A percentile compares a stretch with the other conserved stretches of the same genome.
Conservation (phyloP, 2,797 vertebrate genomes). For the Buceros bicornis region DNA sequence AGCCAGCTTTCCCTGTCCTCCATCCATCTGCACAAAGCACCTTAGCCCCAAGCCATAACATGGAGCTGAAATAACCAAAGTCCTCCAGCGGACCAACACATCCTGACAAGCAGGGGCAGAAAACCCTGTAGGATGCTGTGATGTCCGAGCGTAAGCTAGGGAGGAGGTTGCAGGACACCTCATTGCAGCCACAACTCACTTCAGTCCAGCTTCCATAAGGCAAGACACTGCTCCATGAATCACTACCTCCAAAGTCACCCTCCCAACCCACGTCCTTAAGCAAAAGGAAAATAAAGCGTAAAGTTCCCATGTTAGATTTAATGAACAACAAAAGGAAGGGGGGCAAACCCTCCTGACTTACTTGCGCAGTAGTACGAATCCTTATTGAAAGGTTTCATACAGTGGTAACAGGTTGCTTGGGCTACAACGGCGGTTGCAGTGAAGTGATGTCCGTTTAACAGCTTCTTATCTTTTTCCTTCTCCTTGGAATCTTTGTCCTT, state of each 20-base stretch:
- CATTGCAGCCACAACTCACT: neutral
- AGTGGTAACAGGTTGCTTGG: slow-evolving; percentile 86
- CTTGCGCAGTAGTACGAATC: slow-evolving; percentile 90
- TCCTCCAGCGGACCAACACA: neutral
- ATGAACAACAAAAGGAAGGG: neutral
- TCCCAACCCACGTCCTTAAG: neutral
- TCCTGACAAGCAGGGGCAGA: neutral
- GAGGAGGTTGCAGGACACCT: neutral
- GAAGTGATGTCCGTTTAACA: slow-evolving; percentile 89
- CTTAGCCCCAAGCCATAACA: neutral
- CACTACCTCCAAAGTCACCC: neutral
- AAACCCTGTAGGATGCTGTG: accelerated
- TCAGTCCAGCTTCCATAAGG: neutral
- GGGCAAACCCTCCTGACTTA: slow-evolving; percentile 70
- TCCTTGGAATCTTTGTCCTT: slow-evolving; percentile 89
- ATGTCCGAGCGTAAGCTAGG: neutral
- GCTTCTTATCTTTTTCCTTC: slow-evolving; percentile 91
- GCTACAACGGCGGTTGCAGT: slow-evolving; percentile 78
- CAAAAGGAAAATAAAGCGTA: neutral
- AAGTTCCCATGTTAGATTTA: neutral
- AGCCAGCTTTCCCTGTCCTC: neutral
- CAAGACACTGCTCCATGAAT: neutral
- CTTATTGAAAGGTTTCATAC: slow-evolving; percentile 88
- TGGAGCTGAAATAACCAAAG: neutral
- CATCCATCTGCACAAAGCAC: neutral